Evolutionary conservation across 2,888 invertebrate species (phyloP), one percentile per base, ranked within the genome.

Genomic region (Andricus curvator): DNA sequence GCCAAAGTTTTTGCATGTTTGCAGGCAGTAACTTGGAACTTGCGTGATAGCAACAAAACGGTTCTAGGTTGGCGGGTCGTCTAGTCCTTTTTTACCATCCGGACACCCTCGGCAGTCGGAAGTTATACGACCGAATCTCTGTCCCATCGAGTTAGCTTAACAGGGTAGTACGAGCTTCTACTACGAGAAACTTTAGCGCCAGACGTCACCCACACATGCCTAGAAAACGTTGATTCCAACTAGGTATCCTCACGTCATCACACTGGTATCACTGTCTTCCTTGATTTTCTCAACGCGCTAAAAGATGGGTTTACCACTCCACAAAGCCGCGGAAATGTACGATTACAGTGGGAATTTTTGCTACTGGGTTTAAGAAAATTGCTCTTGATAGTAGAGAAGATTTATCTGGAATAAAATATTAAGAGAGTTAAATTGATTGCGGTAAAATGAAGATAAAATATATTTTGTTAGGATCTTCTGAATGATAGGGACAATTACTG

Each of bases 71-170:
- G 56, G n/a, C 56, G 74, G 29, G 74, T 60, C 9, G 74, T 2
- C 74, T 74, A 20, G 56, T 33, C 67, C 48, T 65, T 37, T 77
- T 78, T 79, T 74, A 78, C 51, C 41, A 44, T 48, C 56, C 76
- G 33, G 60, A 76, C 65, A 78, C 37, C 78, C 67, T 74, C 79
- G 29, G 62, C 22, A 74, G 67, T 67, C 79, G 48, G 62, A 56
- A 74, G 78, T 79, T 78, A 78, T 80, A 84, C 81, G 81, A 86
- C 78, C 82, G 82, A 86, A 86, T 85, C 82, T 79, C 80, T 83
- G 84, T 85, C 83, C 84, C 85, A 85, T 86, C 84, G 82, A 84
- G 84, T 86, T 85, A 86, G 81, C 84, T 84, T 82, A 81, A 86
- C 83, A 82, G 85, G 79, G 64, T 80, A 65, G 56, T 74, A n/a